These are phyloP conservation scores for Petrophora chlorosata DNA, from an alignment of 2,888 invertebrate genomes.

Conservation along the genomic window DNA sequence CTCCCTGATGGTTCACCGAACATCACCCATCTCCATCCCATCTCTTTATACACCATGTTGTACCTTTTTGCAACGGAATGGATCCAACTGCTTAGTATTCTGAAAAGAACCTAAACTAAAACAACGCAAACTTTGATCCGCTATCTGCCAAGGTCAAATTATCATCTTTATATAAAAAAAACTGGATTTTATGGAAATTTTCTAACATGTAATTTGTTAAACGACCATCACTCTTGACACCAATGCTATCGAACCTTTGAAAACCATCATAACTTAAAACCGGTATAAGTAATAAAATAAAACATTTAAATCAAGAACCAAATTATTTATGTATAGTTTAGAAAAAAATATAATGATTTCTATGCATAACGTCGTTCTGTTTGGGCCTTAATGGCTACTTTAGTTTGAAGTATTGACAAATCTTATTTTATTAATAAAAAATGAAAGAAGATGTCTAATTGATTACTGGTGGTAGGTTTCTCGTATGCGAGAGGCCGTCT, in stretches of 20 bases:
- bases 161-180: conserved; percentile 27
- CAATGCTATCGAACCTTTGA: conserved; percentile 3
- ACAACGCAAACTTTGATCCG: conserved; percentile 4
- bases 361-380: too few relatives aligned
- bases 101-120: conserved; percentile 5
- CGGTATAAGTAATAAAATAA: background rate
- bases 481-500: too few relatives aligned
- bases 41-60: too few relatives aligned
- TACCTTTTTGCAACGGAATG: background rate
- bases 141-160: conserved; percentile 26
- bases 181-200: conserved; percentile 17
- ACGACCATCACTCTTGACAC: conserved; percentile 1
- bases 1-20: too few relatives aligned
- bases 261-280: background rate
- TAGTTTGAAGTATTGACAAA: too few relatives aligned
- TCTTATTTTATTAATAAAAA: too few relatives aligned
- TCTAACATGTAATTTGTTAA: background rate
- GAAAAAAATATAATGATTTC: background rate
- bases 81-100: conserved; percentile 11
- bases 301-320: background rate
- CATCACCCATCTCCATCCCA: too few relatives aligned
- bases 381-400: too few relatives aligned
- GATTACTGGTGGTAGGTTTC: too few relatives aligned
- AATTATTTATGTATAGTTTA: background rate
- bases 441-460: too few relatives aligned